Conservation (phyloP, 2,113 vertebrate genomes). For the Falco punctatus region DNA sequence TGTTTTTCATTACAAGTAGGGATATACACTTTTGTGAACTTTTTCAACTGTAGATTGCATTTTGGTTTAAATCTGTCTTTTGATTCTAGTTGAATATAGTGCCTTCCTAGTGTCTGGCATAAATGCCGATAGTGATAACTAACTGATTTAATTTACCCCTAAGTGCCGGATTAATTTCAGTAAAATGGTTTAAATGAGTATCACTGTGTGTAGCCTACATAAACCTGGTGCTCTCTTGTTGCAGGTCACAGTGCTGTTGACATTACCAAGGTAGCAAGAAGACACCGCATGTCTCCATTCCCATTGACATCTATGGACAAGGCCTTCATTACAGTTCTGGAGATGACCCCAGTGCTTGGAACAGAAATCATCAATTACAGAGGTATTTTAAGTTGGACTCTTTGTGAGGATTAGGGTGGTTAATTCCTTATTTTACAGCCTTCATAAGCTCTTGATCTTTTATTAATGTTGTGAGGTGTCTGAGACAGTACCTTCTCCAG, state of each 20-base stretch:
- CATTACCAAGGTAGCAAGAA: conserved; percentile 98
- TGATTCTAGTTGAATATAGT: neutral
- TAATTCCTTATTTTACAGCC: neutral
- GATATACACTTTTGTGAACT: neutral
- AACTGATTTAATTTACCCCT: neutral
- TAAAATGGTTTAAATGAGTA: neutral
- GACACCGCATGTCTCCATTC: conserved; percentile 98
- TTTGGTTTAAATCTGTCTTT: neutral
- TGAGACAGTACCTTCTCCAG: neutral
- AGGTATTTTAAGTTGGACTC: conserved; percentile 78
- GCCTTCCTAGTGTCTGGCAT: neutral
- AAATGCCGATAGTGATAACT: neutral
- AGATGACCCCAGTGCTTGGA: conserved; percentile 97
- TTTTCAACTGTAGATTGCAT: neutral
- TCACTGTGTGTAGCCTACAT: neutral
- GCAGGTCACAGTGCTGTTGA: conserved; percentile 98
- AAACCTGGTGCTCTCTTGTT: conserved; percentile 15
- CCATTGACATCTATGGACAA: conserved; percentile 99
- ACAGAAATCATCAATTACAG: conserved; percentile 99
- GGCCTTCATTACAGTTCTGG: conserved; percentile 99
- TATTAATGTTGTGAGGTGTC: neutral
- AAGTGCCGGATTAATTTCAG: neutral
- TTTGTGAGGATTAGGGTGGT: neutral
- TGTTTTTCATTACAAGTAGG: neutral
- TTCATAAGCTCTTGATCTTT: neutral